These are phyloP conservation scores for Chrysogorgia sp. DNA, from an alignment of 92 coral and sea anemone genomes.

Conservation along the genomic window DNA sequence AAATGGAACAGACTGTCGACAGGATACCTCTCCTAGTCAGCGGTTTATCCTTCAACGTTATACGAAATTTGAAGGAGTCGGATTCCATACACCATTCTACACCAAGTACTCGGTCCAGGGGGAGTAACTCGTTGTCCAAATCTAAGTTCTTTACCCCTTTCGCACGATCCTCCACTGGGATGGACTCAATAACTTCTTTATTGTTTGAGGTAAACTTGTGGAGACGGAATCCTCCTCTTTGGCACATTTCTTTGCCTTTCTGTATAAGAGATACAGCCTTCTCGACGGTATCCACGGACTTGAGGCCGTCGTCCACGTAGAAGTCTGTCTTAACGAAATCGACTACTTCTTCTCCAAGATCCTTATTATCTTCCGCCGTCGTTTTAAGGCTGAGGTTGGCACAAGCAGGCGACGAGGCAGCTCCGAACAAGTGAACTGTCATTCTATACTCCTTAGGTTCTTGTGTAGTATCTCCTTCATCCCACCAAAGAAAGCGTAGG, in stretches of 20 bases:
- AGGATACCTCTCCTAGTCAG: neutral
- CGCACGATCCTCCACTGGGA: neutral
- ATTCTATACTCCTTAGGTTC: neutral
- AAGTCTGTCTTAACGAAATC: conserved; percentile 8
- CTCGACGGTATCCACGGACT: neutral
- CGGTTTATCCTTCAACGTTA: neutral
- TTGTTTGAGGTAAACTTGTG: conserved; percentile 27
- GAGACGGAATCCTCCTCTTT: conserved; percentile 16
- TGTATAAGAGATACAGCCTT: neutral
- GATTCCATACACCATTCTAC: conserved; percentile 3
- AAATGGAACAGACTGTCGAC: conserved; percentile 15
- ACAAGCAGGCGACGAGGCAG: conserved; percentile 11
- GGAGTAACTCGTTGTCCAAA: neutral
- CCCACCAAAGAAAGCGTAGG: too few relatives aligned
- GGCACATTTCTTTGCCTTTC: neutral
- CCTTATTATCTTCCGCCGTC: too few relatives aligned
- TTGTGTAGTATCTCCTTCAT: too few relatives aligned
- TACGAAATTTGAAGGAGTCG: neutral
- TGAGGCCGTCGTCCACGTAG: conserved; percentile 19
- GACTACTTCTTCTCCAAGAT: conserved; percentile 11
- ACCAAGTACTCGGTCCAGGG: conserved; percentile 13
- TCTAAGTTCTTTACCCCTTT: conserved; percentile 12
- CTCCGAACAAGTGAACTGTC: conserved; percentile 9
- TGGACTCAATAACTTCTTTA: conserved; percentile 4
- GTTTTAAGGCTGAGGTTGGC: conserved; percentile 9